Conservation (phyloP, 2,113 vertebrate genomes). For the Mugil cephalus region DNA sequence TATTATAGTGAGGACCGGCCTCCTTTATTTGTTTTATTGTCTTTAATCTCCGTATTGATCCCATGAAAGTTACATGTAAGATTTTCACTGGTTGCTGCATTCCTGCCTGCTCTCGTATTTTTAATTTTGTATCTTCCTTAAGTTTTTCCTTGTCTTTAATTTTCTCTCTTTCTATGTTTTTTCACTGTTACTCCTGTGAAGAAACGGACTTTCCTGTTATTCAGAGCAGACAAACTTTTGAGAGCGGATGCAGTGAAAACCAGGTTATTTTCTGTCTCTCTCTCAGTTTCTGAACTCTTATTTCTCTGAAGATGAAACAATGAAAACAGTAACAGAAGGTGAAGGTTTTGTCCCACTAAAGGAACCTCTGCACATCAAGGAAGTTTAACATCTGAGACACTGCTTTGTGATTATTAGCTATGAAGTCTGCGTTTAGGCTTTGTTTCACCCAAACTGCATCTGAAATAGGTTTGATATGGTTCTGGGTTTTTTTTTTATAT, state of each 20-base stretch:
- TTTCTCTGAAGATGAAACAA: neutral
- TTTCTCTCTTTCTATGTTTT: constrained; percentile 27
- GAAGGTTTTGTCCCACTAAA: no score
- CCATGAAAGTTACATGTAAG: no score
- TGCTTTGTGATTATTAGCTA: neutral
- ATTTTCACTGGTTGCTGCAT: neutral
- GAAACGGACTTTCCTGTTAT: constrained; percentile 97
- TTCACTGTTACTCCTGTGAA: constrained; percentile 74
- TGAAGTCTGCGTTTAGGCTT: no score
- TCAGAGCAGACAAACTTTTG: constrained; percentile 98
- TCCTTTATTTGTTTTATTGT: neutral
- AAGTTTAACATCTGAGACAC: neutral
- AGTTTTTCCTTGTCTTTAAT: neutral
- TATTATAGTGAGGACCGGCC: neutral
- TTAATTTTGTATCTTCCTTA: neutral
- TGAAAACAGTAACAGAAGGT: no score
- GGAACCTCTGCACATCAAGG: no score
- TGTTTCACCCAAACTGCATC: neutral
- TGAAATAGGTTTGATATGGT: neutral
- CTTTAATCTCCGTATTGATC: no score
- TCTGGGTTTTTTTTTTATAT: neutral
- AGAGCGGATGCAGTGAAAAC: constrained; percentile 92
- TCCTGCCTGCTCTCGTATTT: neutral
- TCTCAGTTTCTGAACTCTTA: constrained; percentile 1
- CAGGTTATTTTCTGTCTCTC: constrained; percentile 88